Evolutionary conservation across 2,797 vertebrate species (phyloP), one percentile per base, ranked within the genome.

Genomic region (Notolabrus celidotus): DNA sequence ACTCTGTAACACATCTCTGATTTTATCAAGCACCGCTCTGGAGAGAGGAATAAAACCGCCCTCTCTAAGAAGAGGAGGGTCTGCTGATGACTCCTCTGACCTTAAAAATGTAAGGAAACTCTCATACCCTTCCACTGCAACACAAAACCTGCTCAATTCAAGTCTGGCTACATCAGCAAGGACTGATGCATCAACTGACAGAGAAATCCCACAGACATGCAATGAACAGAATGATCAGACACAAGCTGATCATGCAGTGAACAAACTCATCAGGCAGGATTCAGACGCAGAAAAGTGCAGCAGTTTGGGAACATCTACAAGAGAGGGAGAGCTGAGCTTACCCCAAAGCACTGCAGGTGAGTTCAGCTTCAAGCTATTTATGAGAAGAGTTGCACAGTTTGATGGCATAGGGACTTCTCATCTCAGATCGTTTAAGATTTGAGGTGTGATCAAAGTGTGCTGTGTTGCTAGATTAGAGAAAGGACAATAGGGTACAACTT

Each of bases 51-150:
- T 74, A 45, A 86, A 92, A 42, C 84, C 80, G 29, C 71, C 73
- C 9, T 57, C 52, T 16, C 5, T 74, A 42, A 49, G 8, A 0
- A 81, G 81, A 43, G 82, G 93, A 43, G 91, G 88, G 57, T 79
- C 8, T 70, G 77, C 77, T 41, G 43, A 80, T 11, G n/a, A 68
- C 38, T 52, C 41, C n/a, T 51, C 53, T 1, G 70, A 74, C 23
- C 61, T 89, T 90, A 46, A 91, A 86, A 19, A 91, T 93, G 68
- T 87, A 67, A 86, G 91, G 49, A 93, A 92, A 54, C 90, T 89
- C 42, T 87, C 80, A 19, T 72, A 88, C 17, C 81, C 64, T 36
- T 81, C 80, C 61, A 69, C 38, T 33, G 79, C 88, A 56, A 67
- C 74, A 79, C 83, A 83, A 60, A 67, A 39, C 59, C 79, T 92